Conservation (phyloP, 2,888 invertebrate genomes). For the Polydesmus complanatus region DNA sequence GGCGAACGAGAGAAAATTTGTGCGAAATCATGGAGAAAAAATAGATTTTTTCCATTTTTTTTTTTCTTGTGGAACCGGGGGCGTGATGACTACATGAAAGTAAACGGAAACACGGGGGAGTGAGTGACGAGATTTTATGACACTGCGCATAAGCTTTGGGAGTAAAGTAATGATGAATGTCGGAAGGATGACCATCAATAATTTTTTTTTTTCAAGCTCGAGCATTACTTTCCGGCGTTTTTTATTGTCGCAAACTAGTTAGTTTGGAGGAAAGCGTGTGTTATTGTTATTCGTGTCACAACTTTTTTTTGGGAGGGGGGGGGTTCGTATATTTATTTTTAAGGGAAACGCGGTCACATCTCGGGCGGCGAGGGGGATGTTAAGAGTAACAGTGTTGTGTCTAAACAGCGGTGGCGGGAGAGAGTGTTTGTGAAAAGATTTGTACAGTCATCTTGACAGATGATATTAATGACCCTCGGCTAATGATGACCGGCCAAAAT, state of each 20-base stretch:
- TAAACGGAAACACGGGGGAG: neutral
- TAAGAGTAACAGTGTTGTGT: neutral
- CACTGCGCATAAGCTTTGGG: neutral
- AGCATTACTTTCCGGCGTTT: neutral
- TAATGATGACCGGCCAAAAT: neutral
- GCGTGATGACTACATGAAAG: neutral
- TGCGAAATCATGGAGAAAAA: neutral
- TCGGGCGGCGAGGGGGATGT: neutral
- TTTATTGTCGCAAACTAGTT: neutral
- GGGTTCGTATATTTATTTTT: neutral
- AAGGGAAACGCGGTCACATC: neutral
- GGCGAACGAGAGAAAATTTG: neutral
- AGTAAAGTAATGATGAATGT: neutral
- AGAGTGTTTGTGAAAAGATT: neutral
- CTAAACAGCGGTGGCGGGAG: neutral
- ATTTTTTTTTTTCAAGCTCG: neutral
- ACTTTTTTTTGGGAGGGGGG: neutral
- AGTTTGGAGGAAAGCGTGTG: neutral
- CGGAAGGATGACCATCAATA: constrained; percentile 10
- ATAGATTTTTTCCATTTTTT: neutral
- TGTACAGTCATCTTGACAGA: neutral
- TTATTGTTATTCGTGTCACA: neutral
- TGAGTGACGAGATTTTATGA: neutral
- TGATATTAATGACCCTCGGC: neutral
- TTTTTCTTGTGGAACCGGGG: neutral